These are phyloP conservation scores for Cervus canadensis DNA, from an alignment of 2,113 vertebrate species.

Conservation along the genomic window DNA sequence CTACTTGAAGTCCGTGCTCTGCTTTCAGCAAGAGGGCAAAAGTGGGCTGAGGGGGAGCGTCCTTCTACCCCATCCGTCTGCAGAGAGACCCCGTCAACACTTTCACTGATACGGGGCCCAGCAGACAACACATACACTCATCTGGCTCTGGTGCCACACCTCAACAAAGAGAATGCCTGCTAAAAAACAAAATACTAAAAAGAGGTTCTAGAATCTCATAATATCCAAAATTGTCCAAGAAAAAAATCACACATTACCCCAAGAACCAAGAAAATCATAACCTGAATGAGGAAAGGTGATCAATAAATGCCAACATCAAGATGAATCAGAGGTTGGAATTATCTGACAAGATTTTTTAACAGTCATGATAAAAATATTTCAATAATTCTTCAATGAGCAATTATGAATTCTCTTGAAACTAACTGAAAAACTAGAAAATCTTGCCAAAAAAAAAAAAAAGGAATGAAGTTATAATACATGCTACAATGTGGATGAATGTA, in stretches of 20 bases:
- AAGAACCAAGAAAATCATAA: not conserved
- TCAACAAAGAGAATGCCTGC: not conserved
- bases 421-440: conserved; percentile 19
- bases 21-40: not conserved
- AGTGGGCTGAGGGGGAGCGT: too few relatives aligned
- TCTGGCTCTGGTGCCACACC: not conserved
- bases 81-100: not conserved
- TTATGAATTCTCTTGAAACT: not conserved
- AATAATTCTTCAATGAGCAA: not conserved
- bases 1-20: not conserved
- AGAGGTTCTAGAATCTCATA: not conserved
- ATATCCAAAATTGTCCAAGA: not conserved
- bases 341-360: not conserved
- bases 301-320: not conserved
- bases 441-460: not conserved
- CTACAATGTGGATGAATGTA: not conserved
- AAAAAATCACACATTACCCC: not conserved
- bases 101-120: not conserved
- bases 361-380: not conserved
- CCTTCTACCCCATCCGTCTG: not conserved
- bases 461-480: not conserved
- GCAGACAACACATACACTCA: not conserved
- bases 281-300: not conserved
- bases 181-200: not conserved
- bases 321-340: not conserved